Percentiles rank a stretch among this genome's conserved stretches.
Evolutionary conservation across 2,797 vertebrate species (phyloP).

Genomic region (Podarcis lilfordi): DNA sequence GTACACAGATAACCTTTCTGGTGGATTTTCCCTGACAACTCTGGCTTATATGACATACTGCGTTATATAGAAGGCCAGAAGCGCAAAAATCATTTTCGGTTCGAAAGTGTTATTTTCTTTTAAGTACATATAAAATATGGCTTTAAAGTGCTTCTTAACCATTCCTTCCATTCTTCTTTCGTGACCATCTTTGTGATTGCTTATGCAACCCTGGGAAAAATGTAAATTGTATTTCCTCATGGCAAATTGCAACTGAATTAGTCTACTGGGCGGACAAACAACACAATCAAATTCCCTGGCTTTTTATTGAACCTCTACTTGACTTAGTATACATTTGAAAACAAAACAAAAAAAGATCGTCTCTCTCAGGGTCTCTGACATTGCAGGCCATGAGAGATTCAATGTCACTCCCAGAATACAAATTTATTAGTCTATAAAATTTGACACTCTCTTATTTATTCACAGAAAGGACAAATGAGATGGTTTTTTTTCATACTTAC

Average conservation of each 20-base stretch:
- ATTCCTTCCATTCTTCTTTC: constrained; percentile 60
- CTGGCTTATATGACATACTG: constrained; percentile 27
- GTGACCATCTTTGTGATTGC: constrained; percentile 58
- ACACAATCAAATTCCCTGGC: constrained; percentile 76
- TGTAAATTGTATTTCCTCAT: constrained; percentile 78
- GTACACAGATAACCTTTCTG: not conserved
- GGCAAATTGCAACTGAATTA: constrained; percentile 78
- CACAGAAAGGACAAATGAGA: constrained; percentile 89
- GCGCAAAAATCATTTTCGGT: constrained; percentile 40
- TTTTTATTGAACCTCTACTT: constrained; percentile 84
- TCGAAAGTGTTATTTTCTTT: constrained; percentile 20
- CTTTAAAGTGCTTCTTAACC: constrained; percentile 69
- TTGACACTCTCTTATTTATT: constrained; percentile 90
- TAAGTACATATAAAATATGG: constrained; percentile 54
- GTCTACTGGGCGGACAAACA: constrained; percentile 80
- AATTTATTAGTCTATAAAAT: constrained; percentile 86
- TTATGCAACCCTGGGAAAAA: constrained; percentile 75
- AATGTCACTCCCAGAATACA: constrained; percentile 75
- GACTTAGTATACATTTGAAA: constrained; percentile 77
- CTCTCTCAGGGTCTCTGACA: constrained; percentile 80
- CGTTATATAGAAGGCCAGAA: constrained; percentile 38
- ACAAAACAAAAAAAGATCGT: constrained; percentile 63
- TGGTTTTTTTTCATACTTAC: constrained; percentile 85
- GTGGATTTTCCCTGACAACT: not conserved
- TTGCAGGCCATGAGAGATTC: constrained; percentile 79